Evolutionary conservation across 37 sponge, comb jelly and placozoan species (phyloP).

Genomic region (Eunapius fragilis): DNA sequence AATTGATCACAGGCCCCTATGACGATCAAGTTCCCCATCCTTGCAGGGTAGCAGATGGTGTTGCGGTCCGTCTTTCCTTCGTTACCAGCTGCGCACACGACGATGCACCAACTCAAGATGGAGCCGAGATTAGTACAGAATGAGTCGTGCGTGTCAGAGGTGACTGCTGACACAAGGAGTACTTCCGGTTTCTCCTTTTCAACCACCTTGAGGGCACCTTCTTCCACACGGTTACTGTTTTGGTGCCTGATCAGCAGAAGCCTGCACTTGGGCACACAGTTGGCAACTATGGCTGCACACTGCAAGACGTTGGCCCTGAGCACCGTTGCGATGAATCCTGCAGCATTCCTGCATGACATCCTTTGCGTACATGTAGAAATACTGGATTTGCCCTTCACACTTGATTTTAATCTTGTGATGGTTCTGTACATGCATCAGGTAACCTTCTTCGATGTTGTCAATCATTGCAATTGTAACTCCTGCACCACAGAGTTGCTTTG

Average conservation of each 20-base stretch:
- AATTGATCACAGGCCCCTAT: constrained; percentile 1
- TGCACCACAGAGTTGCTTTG: background rate
- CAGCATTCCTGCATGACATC: background rate
- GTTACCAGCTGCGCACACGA: constrained; percentile 13
- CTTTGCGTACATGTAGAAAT: background rate
- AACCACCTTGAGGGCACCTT: background rate
- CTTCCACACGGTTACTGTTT: background rate
- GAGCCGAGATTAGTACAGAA: background rate
- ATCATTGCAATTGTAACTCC: background rate
- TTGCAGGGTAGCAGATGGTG: constrained; percentile 4
- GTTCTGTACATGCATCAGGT: background rate
- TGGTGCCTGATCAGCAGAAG: background rate
- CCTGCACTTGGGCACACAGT: background rate
- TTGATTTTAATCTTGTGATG: background rate
- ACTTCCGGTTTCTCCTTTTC: background rate
- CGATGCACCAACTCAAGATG: background rate
- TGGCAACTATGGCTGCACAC: background rate
- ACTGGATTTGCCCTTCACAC: background rate
- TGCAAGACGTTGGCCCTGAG: background rate
- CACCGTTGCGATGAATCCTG: background rate
- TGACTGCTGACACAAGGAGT: background rate
- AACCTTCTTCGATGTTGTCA: background rate
- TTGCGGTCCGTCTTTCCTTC: constrained; percentile 5
- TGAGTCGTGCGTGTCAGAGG: background rate
- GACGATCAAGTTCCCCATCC: constrained; percentile 6